These are phyloP conservation scores for Paragorgia papillata DNA, from an alignment of 92 coral and sea anemone species.

Conservation along the genomic window DNA sequence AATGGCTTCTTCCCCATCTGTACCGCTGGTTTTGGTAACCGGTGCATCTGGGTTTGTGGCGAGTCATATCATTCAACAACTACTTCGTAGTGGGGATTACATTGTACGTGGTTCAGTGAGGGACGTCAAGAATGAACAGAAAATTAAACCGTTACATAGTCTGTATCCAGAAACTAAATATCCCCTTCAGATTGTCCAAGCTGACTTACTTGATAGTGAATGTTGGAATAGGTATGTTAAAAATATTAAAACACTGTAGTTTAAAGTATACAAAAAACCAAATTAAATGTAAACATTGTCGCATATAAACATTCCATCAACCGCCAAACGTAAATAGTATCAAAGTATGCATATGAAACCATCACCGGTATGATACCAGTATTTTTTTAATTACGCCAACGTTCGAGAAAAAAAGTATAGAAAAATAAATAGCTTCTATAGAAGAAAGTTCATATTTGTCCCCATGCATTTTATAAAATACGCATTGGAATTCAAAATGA, in stretches of 20 bases:
- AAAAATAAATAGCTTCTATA: neutral
- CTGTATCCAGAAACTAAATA: constrained; percentile 77
- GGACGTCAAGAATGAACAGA: constrained; percentile 69
- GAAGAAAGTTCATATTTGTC: no score
- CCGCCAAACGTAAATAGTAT: no score
- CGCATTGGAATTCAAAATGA: no score
- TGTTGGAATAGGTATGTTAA: constrained; percentile 77
- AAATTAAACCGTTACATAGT: constrained; percentile 68
- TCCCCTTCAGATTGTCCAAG: constrained; percentile 86
- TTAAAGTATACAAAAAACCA: no score
- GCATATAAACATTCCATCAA: no score
- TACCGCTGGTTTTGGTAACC: constrained; percentile 81
- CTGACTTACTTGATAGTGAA: constrained; percentile 75
- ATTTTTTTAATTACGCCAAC: no score
- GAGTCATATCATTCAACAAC: constrained; percentile 77
- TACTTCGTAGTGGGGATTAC: constrained; percentile 66
- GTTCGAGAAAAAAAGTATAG: no score
- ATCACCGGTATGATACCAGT: no score
- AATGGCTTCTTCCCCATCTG: constrained; percentile 22
- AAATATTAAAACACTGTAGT: neutral
- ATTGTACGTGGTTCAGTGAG: constrained; percentile 93
- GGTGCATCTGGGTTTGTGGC: constrained; percentile 96
- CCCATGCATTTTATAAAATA: no score
- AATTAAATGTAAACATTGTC: no score
- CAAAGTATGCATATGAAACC: no score